Evolutionary conservation across 2,113 vertebrate genomes (phyloP), one percentile per base, ranked within the genome.

Genomic region (Carettochelys insculpta): DNA sequence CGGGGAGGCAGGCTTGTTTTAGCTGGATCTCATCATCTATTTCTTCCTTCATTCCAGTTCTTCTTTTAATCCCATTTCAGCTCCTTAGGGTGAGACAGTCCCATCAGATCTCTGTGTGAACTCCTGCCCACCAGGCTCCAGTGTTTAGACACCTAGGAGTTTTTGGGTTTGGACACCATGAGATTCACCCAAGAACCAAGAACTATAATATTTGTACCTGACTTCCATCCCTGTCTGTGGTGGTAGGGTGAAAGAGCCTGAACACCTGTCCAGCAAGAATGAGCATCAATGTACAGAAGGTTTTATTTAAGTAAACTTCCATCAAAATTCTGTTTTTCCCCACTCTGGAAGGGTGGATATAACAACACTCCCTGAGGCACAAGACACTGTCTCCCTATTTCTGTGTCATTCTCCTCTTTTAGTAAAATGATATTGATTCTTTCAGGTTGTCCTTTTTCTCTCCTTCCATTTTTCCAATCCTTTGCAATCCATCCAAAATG

Each of bases 31-130:
- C 86, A 24, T 52, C 5, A n/a, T 86, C 89, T 54, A 89, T 83
- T 71, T n/a, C 92, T 92, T 78, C 80, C 92, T 88, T 47, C 88
- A 17, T 88, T 96, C 87, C 94, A 93, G 91, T 80, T 92, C 86
- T 92, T 90, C 91, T 86, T 94, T 45, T 96, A 93, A 90, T 53
- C 16, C 10, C 93, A 8, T 8, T 71, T 92, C 86, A 51, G 90
- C 86, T 95, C 85, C 90, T 71, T 88, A 1, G 22, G 47, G 90
- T 93, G 20, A 76, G 65, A 75, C 41, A 31, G 75, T 51, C 34
- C 90, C 90, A 65, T 7, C 78, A 81, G 61, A 45, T 34, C 56
- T 77, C 0, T 77, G 6, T n/a, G 8, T 12, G 89, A 3, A 4
- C 81, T 88, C 78, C 34, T 65, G 34, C 12, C 45, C 52, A 31